Evolutionary conservation across 92 coral and sea anemone genomes (phyloP).

Genomic region (Desmophyllum pertusum): DNA sequence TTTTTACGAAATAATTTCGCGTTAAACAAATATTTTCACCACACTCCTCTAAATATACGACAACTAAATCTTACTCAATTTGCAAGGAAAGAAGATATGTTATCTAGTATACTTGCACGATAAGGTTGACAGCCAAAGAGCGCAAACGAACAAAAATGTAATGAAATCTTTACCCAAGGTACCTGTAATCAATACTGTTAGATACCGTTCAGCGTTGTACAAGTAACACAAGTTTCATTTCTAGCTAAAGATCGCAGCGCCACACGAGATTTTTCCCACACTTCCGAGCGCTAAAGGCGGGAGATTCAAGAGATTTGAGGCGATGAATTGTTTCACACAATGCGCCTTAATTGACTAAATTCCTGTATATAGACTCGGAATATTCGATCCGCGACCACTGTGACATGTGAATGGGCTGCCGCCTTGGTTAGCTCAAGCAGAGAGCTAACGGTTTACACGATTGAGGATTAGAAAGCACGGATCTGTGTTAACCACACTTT

Average conservation of each 20-base stretch:
- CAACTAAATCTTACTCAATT: neutral
- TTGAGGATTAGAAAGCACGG: neutral
- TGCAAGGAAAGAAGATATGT: neutral
- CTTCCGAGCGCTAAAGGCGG: neutral
- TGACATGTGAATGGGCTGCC: neutral
- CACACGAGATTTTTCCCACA: neutral
- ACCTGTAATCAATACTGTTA: neutral
- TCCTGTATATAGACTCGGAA: neutral
- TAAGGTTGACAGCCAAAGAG: neutral
- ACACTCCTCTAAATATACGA: neutral
- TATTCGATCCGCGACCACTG: neutral
- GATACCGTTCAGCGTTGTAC: neutral
- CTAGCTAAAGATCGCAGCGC: neutral
- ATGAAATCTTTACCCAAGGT: slow-evolving; percentile 1
- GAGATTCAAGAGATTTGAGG: neutral
- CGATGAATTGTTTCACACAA: neutral
- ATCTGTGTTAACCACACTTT: neutral
- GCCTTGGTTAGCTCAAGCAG: neutral
- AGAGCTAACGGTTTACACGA: neutral
- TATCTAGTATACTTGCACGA: neutral
- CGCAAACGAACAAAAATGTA: neutral
- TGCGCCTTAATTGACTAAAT: neutral
- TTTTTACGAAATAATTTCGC: too few relatives aligned
- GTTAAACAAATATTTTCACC: neutral
- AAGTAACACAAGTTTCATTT: neutral